Percentiles rank a stretch among this genome's conserved stretches.
Conservation (phyloP, 1,140 invertebrate species). For the Papilio polytes region DNA sequence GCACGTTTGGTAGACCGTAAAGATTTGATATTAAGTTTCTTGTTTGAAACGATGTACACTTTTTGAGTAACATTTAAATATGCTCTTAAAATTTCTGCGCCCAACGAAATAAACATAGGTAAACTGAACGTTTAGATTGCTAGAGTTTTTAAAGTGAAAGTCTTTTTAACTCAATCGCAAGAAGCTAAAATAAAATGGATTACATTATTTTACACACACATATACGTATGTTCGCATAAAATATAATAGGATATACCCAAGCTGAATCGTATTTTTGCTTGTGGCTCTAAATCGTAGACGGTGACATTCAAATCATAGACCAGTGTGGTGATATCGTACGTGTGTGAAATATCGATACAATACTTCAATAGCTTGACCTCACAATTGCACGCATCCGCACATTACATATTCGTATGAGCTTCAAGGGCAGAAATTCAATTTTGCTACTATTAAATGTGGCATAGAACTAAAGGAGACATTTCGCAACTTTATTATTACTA, state of each 20-base stretch:
- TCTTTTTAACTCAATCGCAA: too few species aligned
- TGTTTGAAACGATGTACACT: neutral
- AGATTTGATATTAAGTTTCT: neutral
- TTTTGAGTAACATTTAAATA: neutral
- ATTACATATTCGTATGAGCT: conserved; percentile 1
- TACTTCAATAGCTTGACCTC: conserved; percentile 14
- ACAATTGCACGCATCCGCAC: neutral
- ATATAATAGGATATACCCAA: too few species aligned
- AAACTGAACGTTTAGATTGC: too few species aligned
- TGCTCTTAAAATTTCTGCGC: too few species aligned
- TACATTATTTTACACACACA: too few species aligned
- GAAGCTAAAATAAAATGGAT: too few species aligned
- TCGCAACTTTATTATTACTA: neutral
- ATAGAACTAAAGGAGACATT: neutral
- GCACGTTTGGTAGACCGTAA: neutral
- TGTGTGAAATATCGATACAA: conserved; percentile 4
- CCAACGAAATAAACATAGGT: too few species aligned
- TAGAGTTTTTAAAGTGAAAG: too few species aligned
- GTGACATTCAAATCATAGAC: conserved; percentile 1
- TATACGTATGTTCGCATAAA: too few species aligned
- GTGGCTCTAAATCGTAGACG: too few species aligned
- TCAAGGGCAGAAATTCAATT: neutral
- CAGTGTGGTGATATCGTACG: neutral
- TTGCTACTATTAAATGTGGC: neutral
- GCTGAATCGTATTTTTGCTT: neutral